Conservation (phyloP, 2,113 vertebrate species). For the Microcebus tavaratra region DNA sequence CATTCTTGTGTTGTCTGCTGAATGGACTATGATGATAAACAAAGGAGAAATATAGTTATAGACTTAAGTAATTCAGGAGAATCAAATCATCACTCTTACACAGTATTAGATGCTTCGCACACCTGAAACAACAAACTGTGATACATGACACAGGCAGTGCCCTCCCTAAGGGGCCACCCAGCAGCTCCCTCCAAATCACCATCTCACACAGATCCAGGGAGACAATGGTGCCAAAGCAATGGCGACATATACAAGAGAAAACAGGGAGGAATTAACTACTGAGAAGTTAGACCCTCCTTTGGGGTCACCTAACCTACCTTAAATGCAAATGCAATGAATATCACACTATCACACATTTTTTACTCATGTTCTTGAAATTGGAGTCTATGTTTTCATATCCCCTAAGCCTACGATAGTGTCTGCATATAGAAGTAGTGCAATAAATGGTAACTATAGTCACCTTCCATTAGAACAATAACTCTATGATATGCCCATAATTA, state of each 20-base stretch:
- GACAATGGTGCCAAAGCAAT: not conserved
- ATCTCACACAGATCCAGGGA: not conserved
- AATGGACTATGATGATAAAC: conserved; percentile 82
- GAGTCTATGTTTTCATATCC: not conserved
- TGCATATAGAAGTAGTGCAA: not conserved
- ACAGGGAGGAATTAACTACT: not conserved
- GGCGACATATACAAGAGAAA: not conserved
- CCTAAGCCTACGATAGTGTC: not conserved
- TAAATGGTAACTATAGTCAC: not conserved
- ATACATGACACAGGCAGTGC: not conserved
- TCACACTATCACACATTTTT: not conserved
- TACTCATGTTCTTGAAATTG: not conserved
- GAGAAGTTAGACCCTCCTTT: not conserved
- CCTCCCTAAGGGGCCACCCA: not conserved
- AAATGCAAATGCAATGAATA: not conserved
- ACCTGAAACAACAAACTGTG: not conserved
- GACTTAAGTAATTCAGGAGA: not conserved
- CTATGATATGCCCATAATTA: not conserved
- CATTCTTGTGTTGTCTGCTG: conserved; percentile 90
- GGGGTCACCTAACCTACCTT: not conserved
- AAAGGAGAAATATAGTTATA: not conserved
- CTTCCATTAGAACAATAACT: not conserved
- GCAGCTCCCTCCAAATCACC: not conserved
- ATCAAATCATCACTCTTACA: not conserved
- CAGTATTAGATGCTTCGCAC: not conserved